phyloP scores from a whole-genome alignment of 2,113 vertebrate species.

The Platichthys stellatus region DNA sequence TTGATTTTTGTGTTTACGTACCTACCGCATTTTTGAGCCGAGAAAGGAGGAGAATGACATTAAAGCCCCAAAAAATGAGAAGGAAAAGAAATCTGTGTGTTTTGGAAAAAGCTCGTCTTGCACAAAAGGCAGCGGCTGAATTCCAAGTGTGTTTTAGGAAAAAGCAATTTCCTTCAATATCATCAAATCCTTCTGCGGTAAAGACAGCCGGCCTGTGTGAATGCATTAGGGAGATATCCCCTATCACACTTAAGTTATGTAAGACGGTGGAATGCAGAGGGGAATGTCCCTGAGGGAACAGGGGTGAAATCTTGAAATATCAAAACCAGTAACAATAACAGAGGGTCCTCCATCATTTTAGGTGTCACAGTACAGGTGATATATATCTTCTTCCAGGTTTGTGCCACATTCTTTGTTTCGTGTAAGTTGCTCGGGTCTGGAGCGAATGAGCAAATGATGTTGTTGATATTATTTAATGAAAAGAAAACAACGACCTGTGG shows the following conservation, averaged over 20 bases:
- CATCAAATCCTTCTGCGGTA: slow-evolving; percentile 35
- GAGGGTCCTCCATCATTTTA: neutral
- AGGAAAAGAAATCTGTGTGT: too few relatives aligned
- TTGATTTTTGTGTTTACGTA: too few relatives aligned
- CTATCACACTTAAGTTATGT: slow-evolving; percentile 42
- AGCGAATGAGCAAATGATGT: neutral
- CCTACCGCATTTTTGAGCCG: too few relatives aligned
- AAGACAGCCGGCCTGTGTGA: slow-evolving; percentile 15
- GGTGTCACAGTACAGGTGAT: neutral
- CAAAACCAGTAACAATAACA: slow-evolving; percentile 46
- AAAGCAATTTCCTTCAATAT: slow-evolving; percentile 64
- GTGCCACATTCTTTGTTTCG: neutral
- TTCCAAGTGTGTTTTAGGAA: slow-evolving; percentile 35
- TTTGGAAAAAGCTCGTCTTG: slow-evolving; percentile 2
- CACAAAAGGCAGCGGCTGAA: neutral
- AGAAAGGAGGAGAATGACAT: neutral
- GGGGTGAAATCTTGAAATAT: slow-evolving; percentile 37
- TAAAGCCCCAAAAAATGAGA: neutral
- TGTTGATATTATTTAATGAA: neutral
- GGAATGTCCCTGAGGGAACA: slow-evolving; percentile 21
- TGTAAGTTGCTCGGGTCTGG: too few relatives aligned
- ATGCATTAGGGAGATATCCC: slow-evolving; percentile 28
- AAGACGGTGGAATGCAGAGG: slow-evolving; percentile 49
- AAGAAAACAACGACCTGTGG: too few relatives aligned
- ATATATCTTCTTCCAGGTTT: neutral